Evolutionary conservation across 2,888 invertebrate species (phyloP), one percentile per base, ranked within the genome.

Genomic region (Tetropium fuscum): DNA sequence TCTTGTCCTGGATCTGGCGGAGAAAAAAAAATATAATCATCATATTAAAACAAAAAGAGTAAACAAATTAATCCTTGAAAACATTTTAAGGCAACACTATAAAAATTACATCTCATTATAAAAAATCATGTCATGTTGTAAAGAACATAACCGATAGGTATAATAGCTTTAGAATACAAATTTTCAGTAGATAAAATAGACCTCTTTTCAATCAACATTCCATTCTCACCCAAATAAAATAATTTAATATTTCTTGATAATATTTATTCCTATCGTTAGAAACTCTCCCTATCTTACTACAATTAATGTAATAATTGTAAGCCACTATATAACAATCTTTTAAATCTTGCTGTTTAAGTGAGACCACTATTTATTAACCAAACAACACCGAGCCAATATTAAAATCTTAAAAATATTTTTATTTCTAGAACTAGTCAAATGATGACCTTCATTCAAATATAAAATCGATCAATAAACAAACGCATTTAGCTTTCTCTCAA

Each of bases 261-360:
- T 61, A 36, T 60, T 53, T 43, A 20, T 36, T 34, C 18, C 15
- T 22, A 32, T 44, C 43, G 41, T 20, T 53, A 63, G 51, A 58
- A 41, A 54, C 38, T 60, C 58, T 53, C 48, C 53, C 54, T 59
- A 57, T 53, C 61, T 62, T 58, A 60, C 62, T 62, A 60, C 53
- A 62, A 60, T 53, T 58, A 55, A 66, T 59, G 22, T 36, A 19
- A 56, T 63, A 63, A 49, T 59, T 53, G 49, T 59, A 66, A 62
- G 58, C 64, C 62, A 58, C 58, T 66, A 66, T 59, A 45, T 54
- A 63, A 58, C 63, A 60, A 58, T 60, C 55, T 54, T n/a, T n/a
- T 57, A 51, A 61, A 62, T 41, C 58, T 59, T 64, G 49, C 45
- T 57, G 60, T 58, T 51, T 30, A 49, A 55, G 63, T 65, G 59